A percentile compares a stretch with the other conserved stretches of the same genome.
Conservation (phyloP, 2,797 vertebrate genomes). For the Galaxias olidus region DNA sequence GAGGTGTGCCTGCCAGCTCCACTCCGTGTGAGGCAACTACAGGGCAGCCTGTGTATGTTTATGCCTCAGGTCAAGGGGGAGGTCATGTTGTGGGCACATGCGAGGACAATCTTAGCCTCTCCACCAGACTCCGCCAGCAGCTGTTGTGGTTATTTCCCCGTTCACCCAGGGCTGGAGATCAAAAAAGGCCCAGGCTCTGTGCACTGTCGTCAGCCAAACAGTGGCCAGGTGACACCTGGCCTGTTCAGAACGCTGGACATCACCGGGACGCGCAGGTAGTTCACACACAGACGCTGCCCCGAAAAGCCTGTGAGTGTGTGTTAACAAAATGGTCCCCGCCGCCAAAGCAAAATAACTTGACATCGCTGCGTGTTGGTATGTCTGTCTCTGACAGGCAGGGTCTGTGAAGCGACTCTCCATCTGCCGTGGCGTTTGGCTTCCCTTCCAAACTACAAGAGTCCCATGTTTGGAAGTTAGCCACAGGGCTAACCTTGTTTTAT, state of each 20-base stretch:
- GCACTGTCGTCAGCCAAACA: slow-evolving; percentile 36
- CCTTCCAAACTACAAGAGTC: neutral
- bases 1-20: slow-evolving; percentile 15
- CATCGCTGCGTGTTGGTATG: neutral
- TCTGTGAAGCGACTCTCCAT: too few relatives aligned
- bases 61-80: slow-evolving; percentile 11
- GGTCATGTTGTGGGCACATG: slow-evolving; percentile 39
- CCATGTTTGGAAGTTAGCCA: slow-evolving; percentile 1
- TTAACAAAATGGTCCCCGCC: too few relatives aligned
- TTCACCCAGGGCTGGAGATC: slow-evolving; percentile 26
- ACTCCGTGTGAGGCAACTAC: slow-evolving; percentile 29
- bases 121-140: slow-evolving; percentile 38
- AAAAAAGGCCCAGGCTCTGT: slow-evolving; percentile 25
- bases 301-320: too few relatives aligned
- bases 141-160: slow-evolving; percentile 48
- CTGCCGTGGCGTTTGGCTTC: neutral
- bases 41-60: neutral
- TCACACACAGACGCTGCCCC: neutral
- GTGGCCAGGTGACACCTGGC: slow-evolving; percentile 1
- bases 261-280: neutral
- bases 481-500: slow-evolving; percentile 3
- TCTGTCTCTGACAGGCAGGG: neutral
- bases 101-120: slow-evolving; percentile 3
- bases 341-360: too few relatives aligned
- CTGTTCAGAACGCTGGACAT: neutral